phyloP scores from a whole-genome alignment of 2,113 vertebrate genomes.

The Halichoerus grypus region DNA sequence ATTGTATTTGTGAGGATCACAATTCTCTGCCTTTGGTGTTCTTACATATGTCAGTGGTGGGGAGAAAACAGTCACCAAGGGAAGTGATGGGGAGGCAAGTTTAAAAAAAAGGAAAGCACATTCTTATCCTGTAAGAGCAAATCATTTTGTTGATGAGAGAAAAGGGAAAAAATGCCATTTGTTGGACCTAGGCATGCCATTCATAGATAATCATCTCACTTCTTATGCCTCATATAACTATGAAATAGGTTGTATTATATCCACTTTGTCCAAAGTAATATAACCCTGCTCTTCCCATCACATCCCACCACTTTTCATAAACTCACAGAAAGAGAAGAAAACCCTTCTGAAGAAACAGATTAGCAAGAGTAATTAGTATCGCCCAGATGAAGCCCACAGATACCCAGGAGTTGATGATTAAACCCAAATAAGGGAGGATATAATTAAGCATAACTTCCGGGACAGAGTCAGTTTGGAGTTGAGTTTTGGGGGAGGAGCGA shows the following conservation, averaged over 20 bases:
- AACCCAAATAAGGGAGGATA: conserved; percentile 21
- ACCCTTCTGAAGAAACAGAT: conserved; percentile 13
- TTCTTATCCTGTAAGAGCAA: conserved; percentile 38
- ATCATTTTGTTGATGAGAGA: conserved; percentile 49
- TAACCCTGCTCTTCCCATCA: neutral
- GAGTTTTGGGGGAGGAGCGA: neutral
- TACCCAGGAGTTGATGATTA: conserved; percentile 23
- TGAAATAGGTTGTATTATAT: neutral
- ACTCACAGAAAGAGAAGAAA: neutral
- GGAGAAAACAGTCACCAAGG: conserved; percentile 14
- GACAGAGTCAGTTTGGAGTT: conserved; percentile 16
- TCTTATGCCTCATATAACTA: neutral
- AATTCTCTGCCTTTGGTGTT: neutral
- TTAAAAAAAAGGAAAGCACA: neutral
- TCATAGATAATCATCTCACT: conserved; percentile 23
- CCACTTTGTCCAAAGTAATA: neutral
- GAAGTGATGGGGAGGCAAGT: neutral
- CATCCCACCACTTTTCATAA: conserved; percentile 35
- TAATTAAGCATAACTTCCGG: conserved; percentile 49
- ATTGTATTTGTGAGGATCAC: neutral
- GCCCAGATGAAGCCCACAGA: neutral
- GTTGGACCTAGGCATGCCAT: neutral
- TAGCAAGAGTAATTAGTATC: conserved; percentile 22
- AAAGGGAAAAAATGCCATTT: neutral
- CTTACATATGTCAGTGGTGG: neutral